Conservation (phyloP, 2,113 vertebrate species). For the Corythornis cristatus region DNA sequence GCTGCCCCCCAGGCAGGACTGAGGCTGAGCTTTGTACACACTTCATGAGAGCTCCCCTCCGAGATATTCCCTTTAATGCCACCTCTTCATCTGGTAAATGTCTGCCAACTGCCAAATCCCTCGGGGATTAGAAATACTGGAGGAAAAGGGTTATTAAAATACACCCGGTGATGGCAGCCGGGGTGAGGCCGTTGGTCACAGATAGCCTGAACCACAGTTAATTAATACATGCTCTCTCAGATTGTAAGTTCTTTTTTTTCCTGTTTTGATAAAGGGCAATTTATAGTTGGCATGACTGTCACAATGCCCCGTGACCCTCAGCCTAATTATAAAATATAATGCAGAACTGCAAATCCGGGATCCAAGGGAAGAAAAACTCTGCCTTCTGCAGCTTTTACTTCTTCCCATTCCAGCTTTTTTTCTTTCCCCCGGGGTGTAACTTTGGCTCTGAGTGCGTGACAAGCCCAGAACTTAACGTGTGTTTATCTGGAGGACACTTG, state of each 20-base stretch:
- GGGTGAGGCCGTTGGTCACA: not conserved
- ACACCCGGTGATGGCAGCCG: not conserved
- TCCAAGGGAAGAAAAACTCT: not conserved
- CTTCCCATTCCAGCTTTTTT: not conserved
- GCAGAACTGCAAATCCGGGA: not conserved
- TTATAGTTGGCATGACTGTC: conserved; percentile 29
- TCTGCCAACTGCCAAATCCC: not conserved
- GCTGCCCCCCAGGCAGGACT: not conserved
- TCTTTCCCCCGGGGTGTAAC: not conserved
- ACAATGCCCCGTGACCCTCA: conserved; percentile 5
- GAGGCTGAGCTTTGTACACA: not conserved
- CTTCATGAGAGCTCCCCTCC: rapidly evolving
- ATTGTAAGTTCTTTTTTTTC: not conserved
- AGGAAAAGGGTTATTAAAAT: conserved; percentile 1
- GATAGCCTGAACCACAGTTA: conserved; percentile 27
- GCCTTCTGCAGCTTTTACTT: not conserved
- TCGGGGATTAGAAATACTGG: not conserved
- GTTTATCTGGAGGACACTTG: conserved; percentile 44
- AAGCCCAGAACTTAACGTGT: not conserved
- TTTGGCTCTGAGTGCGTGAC: not conserved
- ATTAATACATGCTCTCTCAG: conserved; percentile 39
- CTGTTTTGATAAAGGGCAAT: conserved; percentile 56
- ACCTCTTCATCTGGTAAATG: not conserved
- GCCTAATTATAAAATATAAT: conserved; percentile 30
- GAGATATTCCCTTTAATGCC: not conserved